Evolutionary conservation across 2,888 invertebrate genomes (phyloP), one percentile per base, ranked within the genome.

Genomic region (Amitus sp.): DNA sequence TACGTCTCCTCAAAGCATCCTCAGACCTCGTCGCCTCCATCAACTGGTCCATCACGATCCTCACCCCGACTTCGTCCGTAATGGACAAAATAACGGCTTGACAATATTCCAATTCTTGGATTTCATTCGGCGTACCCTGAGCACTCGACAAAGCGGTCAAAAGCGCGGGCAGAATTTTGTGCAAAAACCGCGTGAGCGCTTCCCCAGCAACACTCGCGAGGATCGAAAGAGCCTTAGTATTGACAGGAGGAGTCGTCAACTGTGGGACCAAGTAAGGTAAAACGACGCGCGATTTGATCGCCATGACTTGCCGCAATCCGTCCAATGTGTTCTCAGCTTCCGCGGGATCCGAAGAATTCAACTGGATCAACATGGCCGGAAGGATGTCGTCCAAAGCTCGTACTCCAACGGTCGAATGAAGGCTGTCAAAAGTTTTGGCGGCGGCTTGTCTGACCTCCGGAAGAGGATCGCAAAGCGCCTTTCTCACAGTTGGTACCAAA

Each of bases 311-410:
- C 57, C 95, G 89, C 69, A 99, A 86, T 15, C 98, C 99, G 81
- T 99, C 98, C 66, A 99, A 86, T 7, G 97, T 94, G 77, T 92
- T 92, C 77, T 97, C 97, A 0, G 94, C 94, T 48, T 90, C 84
- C 17, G 87, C 88, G 0, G 89, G 87, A 84, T 96, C 91, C 1
- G 91, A 89, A 78, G 94, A 88, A 71, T 92, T 91, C 82, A 93
- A 77, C 76, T 91, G 88, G 19, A 90, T 89, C 70, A 99, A 86
- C 88, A 99, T 91, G 62, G 91, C 89, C 52, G 97, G 96, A 67
- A 99, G 85, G 82, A 99, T 97, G 80, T 99, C 98, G 83, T 99
- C 98, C 51, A 99, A 86, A 43, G 98, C 97, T 78, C 94, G 89
- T 63, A 91, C 89, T 51, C 96, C 98, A 63, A 97, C 96, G 64